Conservation (phyloP, 2,113 vertebrate species). For the Polypterus senegalus region DNA sequence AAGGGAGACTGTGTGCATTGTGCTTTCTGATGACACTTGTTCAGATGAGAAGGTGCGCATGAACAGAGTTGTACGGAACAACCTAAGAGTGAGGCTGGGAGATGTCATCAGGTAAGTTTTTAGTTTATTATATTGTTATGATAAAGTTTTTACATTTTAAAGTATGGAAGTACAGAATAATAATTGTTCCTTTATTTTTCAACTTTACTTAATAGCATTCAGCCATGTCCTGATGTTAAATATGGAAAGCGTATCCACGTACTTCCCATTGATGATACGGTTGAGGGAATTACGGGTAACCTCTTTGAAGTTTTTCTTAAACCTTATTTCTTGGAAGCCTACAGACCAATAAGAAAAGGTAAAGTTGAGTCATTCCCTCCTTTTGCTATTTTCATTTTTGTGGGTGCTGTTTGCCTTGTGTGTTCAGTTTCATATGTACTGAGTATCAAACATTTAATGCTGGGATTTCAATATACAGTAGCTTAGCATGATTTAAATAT, state of each 20-base stretch:
- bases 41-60: conserved; percentile 98
- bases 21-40: conserved; percentile 92
- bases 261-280: conserved; percentile 93
- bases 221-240: conserved; percentile 97
- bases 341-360: conserved; percentile 97
- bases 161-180: not conserved
- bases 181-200: too few relatives aligned
- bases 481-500: too few relatives aligned
- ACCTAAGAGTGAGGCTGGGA: conserved; percentile 84
- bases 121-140: not conserved
- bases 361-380: conserved; percentile 1
- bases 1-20: conserved; percentile 91
- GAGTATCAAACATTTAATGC: too few relatives aligned
- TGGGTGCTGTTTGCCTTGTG: too few relatives aligned
- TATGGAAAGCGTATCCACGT: conserved; percentile 95
- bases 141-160: not conserved
- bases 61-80: conserved; percentile 97
- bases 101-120: conserved; percentile 88
- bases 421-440: too few relatives aligned
- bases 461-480: too few relatives aligned
- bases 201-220: conserved; percentile 62
- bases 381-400: too few relatives aligned
- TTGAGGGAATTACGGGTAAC: conserved; percentile 95
- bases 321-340: conserved; percentile 96
- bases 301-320: conserved; percentile 97